Evolutionary conservation across 2,888 invertebrate species (phyloP), one percentile per base, ranked within the genome.

Genomic region (Acanthococcus lagerstroemiae): DNA sequence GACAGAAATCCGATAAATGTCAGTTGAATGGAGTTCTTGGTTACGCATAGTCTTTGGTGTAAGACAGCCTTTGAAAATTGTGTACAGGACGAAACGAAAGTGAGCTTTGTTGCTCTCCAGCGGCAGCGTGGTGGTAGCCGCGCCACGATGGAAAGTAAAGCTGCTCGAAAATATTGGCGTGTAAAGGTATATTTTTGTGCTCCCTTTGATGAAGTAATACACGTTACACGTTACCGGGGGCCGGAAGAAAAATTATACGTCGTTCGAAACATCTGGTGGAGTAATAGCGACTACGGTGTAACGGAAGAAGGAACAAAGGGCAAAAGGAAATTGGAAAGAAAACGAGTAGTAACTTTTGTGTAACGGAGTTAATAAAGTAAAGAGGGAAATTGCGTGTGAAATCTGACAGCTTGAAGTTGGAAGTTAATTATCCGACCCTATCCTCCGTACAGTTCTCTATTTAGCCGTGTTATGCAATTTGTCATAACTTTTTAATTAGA

Each of bases 301-400:
- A 25, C 3, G 26, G 37, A 37, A 19, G 19, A 45, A 45, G 19
- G 19, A 45, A 15, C 4, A 45, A 19, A 4, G 6, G 19, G 46
- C 17, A n/a, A 45, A 46, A 6, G 60, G 60, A 60, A 60, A 60
- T 60, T 46, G 60, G 6, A 60, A 60, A 48, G 48, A 48, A 60
- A 60, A 48, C 45, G 46, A 58, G 58, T 48, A 48, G 48, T 48
- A 48, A 48, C 48, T 60, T 60, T 48, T 60, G 60, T 26, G 17
- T n/a, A n/a, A 44, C 46, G 26, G 60, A 60, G 60, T 60, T 60
- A 60, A 60, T 60, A 60, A 60, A 60, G 60, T 60, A 60, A 60
- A 60, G 60, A 60, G 48, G 60, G 48, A 60, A 60, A 60, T 60
- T 60, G 60, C 60, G 60, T 60, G 60, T 60, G 60, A 60, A 60